Evolutionary conservation across 2,888 invertebrate species (phyloP).

Genomic region (Apodemia duryi): DNA sequence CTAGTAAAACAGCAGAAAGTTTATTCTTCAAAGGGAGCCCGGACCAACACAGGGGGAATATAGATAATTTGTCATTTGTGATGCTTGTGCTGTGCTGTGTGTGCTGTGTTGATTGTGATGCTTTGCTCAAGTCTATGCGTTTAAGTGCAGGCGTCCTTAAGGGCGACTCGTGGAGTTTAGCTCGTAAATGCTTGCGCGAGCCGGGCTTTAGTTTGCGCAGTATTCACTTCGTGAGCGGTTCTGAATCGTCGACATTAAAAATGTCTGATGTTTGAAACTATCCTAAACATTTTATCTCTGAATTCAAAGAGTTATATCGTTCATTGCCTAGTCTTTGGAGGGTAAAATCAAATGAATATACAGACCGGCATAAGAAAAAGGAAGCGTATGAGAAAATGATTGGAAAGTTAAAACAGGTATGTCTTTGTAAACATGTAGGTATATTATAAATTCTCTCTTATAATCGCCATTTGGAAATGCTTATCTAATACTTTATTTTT

Average conservation of each 20-base stretch:
- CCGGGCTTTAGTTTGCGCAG: slow-evolving; percentile 1
- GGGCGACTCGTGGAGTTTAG: not conserved
- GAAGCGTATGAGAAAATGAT: slow-evolving; percentile 11
- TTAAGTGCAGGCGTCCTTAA: not conserved
- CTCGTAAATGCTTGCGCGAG: not conserved
- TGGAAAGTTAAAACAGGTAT: slow-evolving; percentile 7
- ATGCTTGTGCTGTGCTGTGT: no score
- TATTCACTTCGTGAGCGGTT: not conserved
- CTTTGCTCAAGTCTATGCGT: no score
- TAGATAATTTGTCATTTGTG: no score
- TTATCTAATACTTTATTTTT: no score
- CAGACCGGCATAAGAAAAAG: not conserved
- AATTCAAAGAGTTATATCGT: slow-evolving; percentile 14
- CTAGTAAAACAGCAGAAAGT: no score
- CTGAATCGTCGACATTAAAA: not conserved
- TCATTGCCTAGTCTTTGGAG: slow-evolving; percentile 16
- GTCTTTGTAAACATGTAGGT: not conserved
- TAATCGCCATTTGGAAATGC: no score
- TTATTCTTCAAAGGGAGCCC: no score
- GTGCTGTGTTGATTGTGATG: no score
- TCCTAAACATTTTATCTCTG: slow-evolving; percentile 13
- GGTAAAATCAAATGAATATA: slow-evolving; percentile 15
- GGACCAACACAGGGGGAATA: no score
- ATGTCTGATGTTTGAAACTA: slow-evolving; percentile 15
- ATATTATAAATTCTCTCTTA: no score